Percentiles rank a stretch among this genome's conserved stretches.
Evolutionary conservation across 2,888 invertebrate species (phyloP).

Genomic region (Drosophila eohydei): DNA sequence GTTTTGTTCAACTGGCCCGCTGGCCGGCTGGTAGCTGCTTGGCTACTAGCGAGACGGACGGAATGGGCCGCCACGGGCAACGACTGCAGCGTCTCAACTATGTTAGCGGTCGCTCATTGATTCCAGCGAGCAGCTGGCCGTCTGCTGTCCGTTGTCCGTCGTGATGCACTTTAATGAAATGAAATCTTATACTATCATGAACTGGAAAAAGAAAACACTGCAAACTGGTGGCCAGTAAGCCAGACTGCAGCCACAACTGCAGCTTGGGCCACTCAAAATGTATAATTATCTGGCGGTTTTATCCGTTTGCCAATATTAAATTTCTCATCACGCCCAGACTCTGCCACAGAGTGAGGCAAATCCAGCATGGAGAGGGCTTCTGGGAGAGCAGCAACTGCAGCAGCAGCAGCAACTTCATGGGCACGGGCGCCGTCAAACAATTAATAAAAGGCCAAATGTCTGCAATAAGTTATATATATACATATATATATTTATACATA

Average conservation of each 20-base stretch:
- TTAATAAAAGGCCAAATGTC: constrained; percentile 80
- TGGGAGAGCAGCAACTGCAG: constrained; percentile 51
- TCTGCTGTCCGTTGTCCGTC: constrained; percentile 75
- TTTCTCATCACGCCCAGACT: constrained; percentile 84
- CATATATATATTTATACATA: constrained; percentile 24
- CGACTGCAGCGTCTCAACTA: constrained; percentile 52
- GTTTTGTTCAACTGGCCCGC: constrained; percentile 23
- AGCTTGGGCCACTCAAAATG: constrained; percentile 77
- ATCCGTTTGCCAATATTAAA: constrained; percentile 84
- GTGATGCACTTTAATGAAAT: constrained; percentile 85
- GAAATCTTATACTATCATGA: constrained; percentile 84
- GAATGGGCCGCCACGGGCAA: constrained; percentile 39
- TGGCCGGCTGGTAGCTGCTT: constrained; percentile 47
- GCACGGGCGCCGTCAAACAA: constrained; percentile 82
- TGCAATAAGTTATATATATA: constrained; percentile 76
- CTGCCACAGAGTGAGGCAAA: constrained; percentile 37
- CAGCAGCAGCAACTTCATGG: constrained; percentile 65
- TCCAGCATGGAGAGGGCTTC: constrained; percentile 31
- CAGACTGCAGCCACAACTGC: constrained; percentile 41
- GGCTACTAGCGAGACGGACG: constrained; percentile 41
- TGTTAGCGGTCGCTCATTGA: constrained; percentile 70
- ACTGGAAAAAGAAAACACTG: constrained; percentile 51
- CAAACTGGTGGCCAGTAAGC: constrained; percentile 53
- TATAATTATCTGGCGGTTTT: constrained; percentile 81
- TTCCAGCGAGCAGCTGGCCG: constrained; percentile 55